These are phyloP conservation scores for Ceraclea dissimilis DNA, from an alignment of 2,888 invertebrate species.

Conservation along the genomic window DNA sequence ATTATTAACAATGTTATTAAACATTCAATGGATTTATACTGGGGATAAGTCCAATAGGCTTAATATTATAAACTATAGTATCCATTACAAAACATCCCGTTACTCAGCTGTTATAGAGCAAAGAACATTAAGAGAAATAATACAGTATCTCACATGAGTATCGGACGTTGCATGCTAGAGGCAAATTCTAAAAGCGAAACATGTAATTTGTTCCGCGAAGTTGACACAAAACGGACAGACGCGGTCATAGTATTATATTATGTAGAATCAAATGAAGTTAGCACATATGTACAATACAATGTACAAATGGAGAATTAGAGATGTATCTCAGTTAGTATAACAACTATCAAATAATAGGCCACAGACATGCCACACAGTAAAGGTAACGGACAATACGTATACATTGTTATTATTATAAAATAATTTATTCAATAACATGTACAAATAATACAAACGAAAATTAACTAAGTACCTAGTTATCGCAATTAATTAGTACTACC, in stretches of 20 bases:
- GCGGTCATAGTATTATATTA: neutral
- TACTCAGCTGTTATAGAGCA: neutral
- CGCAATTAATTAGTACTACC: too few relatives aligned
- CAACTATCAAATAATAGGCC: neutral
- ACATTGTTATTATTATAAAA: too few relatives aligned
- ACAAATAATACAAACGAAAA: too few relatives aligned
- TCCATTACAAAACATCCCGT: neutral
- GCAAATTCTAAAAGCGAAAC: neutral
- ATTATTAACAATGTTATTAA: too few relatives aligned
- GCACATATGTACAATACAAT: neutral
- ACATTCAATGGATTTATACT: too few relatives aligned
- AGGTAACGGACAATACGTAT: neutral
- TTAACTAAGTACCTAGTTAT: too few relatives aligned
- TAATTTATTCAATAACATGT: too few relatives aligned
- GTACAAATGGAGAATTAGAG: neutral
- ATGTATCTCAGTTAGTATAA: neutral
- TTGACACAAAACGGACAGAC: conserved; percentile 2
- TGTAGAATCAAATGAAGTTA: neutral
- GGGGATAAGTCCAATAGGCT: too few relatives aligned
- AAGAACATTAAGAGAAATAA: neutral
- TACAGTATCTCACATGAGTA: neutral
- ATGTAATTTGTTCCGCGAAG: conserved; percentile 1
- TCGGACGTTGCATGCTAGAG: neutral
- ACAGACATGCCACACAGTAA: neutral
- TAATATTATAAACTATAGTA: neutral